Evolutionary conservation across 2,113 vertebrate genomes (phyloP).

Genomic region (Podilymbus podiceps): DNA sequence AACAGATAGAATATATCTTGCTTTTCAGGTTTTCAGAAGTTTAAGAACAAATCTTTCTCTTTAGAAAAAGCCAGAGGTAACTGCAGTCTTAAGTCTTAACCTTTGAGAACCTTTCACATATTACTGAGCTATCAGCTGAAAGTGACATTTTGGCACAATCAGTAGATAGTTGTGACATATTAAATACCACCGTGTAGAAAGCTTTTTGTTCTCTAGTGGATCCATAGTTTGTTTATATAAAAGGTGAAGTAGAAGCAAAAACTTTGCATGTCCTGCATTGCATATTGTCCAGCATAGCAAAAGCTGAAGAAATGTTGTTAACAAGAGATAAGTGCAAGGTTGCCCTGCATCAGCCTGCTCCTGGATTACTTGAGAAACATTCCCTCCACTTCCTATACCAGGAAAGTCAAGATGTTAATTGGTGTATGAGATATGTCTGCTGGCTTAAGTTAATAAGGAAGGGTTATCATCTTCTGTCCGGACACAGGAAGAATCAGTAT

Average conservation of each 20-base stretch:
- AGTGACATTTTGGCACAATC: neutral
- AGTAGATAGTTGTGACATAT: neutral
- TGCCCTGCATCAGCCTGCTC: neutral
- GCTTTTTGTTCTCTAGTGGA: neutral
- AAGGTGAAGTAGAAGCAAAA: neutral
- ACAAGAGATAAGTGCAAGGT: neutral
- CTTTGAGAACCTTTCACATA: neutral
- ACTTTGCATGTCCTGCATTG: neutral
- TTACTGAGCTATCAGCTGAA: neutral
- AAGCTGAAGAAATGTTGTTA: neutral
- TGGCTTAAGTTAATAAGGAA: neutral
- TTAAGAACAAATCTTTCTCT: neutral
- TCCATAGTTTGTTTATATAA: neutral
- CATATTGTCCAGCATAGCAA: neutral
- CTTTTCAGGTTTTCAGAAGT: slow-evolving; percentile 27
- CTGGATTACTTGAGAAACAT: neutral
- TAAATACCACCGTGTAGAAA: neutral
- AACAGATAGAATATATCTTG: neutral
- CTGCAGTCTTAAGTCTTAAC: neutral
- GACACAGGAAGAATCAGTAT: neutral
- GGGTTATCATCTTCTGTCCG: neutral
- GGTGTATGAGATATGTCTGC: neutral
- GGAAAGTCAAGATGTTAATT: neutral
- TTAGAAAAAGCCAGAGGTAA: neutral
- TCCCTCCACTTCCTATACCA: neutral